These are phyloP conservation scores for Sebastes taczanowskii DNA, from an alignment of 2,797 vertebrate genomes.

Conservation along the genomic window DNA sequence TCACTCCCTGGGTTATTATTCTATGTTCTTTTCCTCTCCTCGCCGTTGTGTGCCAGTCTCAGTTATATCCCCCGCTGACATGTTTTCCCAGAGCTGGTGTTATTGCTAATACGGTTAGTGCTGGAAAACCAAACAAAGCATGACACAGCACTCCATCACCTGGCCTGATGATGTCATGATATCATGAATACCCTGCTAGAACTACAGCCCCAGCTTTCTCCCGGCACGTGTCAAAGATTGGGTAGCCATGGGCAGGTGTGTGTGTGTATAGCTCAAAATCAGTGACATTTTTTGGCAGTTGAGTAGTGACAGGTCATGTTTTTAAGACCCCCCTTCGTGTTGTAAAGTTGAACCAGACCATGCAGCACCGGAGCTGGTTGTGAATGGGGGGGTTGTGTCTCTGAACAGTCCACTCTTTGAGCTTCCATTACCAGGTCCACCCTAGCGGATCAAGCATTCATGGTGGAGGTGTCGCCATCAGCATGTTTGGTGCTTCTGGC, in stretches of 20 bases:
- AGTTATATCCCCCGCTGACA: constrained; percentile 51
- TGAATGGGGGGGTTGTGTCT: constrained; percentile 68
- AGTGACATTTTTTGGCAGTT: constrained; percentile 49
- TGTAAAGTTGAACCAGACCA: constrained; percentile 76
- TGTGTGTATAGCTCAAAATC: constrained; percentile 24
- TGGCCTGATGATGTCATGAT: constrained; percentile 70
- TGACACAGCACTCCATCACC: constrained; percentile 77
- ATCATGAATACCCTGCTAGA: constrained; percentile 52
- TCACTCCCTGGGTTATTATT: constrained; percentile 34
- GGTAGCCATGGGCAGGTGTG: constrained; percentile 25
- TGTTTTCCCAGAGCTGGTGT: constrained; percentile 67
- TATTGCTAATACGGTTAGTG: constrained; percentile 60
- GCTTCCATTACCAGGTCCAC: constrained; percentile 45
- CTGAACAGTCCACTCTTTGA: constrained; percentile 73
- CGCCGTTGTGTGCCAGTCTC: constrained; percentile 6
- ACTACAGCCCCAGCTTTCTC: constrained; percentile 21
- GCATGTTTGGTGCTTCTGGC: constrained; percentile 41
- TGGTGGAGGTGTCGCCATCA: constrained; percentile 54
- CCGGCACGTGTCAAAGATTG: constrained; percentile 33
- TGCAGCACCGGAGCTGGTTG: constrained; percentile 40
- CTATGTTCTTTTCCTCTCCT: constrained; percentile 14
- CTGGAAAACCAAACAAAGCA: constrained; percentile 80
- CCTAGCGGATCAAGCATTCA: constrained; percentile 41
- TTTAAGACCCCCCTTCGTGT: constrained; percentile 51
- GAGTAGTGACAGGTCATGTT: constrained; percentile 68